Evolutionary conservation across 64 coral and sea anemone species (phyloP), one percentile per base, ranked within the genome.

Genomic region (Platygyra sinensis): DNA sequence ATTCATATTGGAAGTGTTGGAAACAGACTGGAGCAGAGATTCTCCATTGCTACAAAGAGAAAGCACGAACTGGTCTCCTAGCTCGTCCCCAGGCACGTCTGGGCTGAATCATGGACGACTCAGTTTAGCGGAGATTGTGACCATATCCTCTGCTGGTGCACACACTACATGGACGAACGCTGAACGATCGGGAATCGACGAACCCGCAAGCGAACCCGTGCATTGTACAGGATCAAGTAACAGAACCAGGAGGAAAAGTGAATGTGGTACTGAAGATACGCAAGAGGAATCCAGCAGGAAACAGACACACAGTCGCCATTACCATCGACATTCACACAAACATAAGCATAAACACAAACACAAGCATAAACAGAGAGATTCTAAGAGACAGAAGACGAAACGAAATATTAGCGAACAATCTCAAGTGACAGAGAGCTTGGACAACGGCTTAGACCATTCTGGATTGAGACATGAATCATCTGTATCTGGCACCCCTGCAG

Each of bases 11-110:
- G 78, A 81, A 16, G 22, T 80, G 22, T 76, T 17, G 16, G 28
- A 78, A 80, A n/a, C 52, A 60, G 90, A 80, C 50, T 82, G 88
- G 88, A 80, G 78, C 63, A 42, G 38, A 39, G 69, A 95, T 80
- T 81, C 84, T 46, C 51, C 90, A 38, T 29, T 67, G 69, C 27
- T 13, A 9, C 30, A 46, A 36, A 62, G 25, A 72, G 55, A 25
- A 65, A 74, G 71, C 51, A 39, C 18, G 15, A 88, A 20, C 30
- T 96, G 95, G 95, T 96, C 95, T 80, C 95, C 95, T 9, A 60
- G 57, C 17, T 84, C 79, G 83, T 27, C 72, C 22, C 20, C 94
- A 36, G 64, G 19, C 29, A 80, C 42, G 20, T 61, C 88, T 33
- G 74, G 77, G 10, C 61, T 77, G 28, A 82, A 91, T 55, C n/a